Evolutionary conservation across 2,113 vertebrate genomes (phyloP).

Genomic region (Dermatemys mawii): DNA sequence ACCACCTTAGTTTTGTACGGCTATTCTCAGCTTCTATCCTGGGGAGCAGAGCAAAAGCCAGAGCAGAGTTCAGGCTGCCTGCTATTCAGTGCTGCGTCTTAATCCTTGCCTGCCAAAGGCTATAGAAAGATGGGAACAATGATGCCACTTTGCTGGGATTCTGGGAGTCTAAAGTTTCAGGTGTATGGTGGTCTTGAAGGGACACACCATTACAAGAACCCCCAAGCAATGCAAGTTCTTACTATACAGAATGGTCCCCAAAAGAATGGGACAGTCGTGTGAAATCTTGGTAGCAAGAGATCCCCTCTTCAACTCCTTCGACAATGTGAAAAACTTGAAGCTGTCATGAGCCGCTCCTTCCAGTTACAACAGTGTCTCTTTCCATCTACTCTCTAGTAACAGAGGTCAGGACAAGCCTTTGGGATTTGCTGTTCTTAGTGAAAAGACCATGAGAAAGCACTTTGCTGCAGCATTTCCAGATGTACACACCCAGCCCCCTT

Average conservation of each 20-base stretch:
- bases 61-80: neutral
- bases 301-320: neutral
- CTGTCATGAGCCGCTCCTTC: neutral
- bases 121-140: neutral
- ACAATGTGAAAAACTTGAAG: neutral
- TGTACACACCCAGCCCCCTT: neutral
- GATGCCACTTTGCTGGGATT: neutral
- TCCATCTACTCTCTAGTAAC: neutral
- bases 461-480: neutral
- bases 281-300: neutral
- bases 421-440: neutral
- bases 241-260: neutral
- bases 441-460: neutral
- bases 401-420: neutral
- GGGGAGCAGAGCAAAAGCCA: neutral
- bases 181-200: neutral
- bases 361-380: neutral
- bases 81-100: neutral
- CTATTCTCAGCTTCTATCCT: neutral
- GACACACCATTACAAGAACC: neutral
- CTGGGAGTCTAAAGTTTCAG: neutral
- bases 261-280: neutral
- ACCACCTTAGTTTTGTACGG: neutral
- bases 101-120: neutral
- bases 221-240: neutral